Percentiles rank a stretch among this genome's conserved stretches.
These are phyloP conservation scores for Temnothorax ravouxi DNA, from an alignment of 2,888 invertebrate species.

Conservation along the genomic window DNA sequence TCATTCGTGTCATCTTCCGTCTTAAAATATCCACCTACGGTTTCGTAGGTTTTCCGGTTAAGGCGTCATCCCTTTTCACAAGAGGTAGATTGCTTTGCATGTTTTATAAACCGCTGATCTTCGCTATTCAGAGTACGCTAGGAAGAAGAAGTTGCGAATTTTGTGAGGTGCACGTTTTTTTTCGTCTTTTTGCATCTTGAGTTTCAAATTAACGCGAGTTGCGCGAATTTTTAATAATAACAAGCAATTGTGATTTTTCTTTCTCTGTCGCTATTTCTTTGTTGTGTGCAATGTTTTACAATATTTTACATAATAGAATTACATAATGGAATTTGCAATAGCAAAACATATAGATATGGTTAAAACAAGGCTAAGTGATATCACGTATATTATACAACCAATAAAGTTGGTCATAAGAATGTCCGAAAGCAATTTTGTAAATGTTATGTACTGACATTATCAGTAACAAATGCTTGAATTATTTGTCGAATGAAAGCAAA, in stretches of 20 bases:
- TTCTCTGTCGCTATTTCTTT: neutral
- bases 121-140: constrained; percentile 53
- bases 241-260: neutral
- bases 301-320: no score
- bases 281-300: no score
- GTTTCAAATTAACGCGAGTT: neutral
- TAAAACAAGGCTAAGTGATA: neutral
- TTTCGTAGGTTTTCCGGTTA: constrained; percentile 75
- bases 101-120: constrained; percentile 78
- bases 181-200: constrained; percentile 21
- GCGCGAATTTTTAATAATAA: neutral
- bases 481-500: neutral
- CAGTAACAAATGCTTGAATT: constrained; percentile 13
- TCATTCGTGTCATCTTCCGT: constrained; percentile 62
- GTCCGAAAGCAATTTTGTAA: neutral
- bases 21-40: constrained; percentile 67
- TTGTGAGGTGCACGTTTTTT: constrained; percentile 29
- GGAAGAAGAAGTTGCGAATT: constrained; percentile 43
- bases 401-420: neutral
- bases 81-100: constrained; percentile 81
- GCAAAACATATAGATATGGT: no score
- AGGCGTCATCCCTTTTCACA: constrained; percentile 72
- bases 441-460: neutral
- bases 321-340: no score
- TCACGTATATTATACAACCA: neutral